These are phyloP conservation scores for Meloe dianella DNA, from an alignment of 2,888 invertebrate species.

Conservation along the genomic window DNA sequence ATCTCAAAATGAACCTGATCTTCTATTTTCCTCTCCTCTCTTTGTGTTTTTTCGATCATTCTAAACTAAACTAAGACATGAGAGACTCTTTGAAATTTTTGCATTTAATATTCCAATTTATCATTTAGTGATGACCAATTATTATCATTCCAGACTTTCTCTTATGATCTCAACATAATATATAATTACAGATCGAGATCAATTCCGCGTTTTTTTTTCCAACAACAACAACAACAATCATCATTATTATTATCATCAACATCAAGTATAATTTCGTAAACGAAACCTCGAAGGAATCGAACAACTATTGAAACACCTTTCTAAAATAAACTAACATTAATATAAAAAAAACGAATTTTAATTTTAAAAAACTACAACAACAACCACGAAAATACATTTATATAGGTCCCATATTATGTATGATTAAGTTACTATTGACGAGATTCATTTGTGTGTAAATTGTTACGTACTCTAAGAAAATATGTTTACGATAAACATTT, in stretches of 20 bases:
- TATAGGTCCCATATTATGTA: too few species aligned
- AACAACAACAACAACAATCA: constrained; percentile 3
- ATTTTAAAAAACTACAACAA: background rate
- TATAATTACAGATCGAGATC: constrained; percentile 11
- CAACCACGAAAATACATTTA: background rate
- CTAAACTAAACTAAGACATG: background rate
- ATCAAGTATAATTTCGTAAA: constrained; percentile 9
- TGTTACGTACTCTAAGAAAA: constrained; percentile 24
- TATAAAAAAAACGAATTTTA: background rate
- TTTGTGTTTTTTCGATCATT: background rate
- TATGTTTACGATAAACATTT: constrained; percentile 41
- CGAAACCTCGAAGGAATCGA: constrained; percentile 10
- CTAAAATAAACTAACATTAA: constrained; percentile 9
- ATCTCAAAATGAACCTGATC: background rate
- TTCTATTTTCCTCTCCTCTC: background rate
- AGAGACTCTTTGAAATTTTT: background rate
- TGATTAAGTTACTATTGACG: background rate
- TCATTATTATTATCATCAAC: constrained; percentile 4
- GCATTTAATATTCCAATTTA: background rate
- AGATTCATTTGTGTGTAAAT: background rate
- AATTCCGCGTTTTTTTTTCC: background rate
- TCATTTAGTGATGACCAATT: background rate
- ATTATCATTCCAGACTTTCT: background rate
- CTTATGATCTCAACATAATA: background rate
- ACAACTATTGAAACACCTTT: constrained; percentile 9